Evolutionary conservation across 2,888 invertebrate species (phyloP), one percentile per base, ranked within the genome.

Genomic region (Melinaea marsaeus): DNA sequence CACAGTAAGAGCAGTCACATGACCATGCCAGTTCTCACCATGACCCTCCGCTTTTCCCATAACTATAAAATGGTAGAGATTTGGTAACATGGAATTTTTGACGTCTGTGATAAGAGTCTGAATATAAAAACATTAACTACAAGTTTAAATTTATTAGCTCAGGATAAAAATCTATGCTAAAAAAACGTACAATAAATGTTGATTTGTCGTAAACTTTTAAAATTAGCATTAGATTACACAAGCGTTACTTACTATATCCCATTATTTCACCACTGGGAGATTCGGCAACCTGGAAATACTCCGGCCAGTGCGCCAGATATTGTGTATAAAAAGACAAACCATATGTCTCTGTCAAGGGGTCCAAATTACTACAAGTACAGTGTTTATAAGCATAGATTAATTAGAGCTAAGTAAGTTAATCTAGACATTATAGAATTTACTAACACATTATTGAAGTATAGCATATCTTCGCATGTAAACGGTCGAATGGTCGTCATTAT

Each of bases 11-110:
- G 99, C 99, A 55, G 99, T 99, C 9, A 99, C 99, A 90, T 99
- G 99, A 0, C 99, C 99, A 91, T 99, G 99, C 98, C 98, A 99
- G 79, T 98, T 96, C 73, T 98, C 98, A 59, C 95, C 95, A 72
- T 94, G 94, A 0, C 99, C 99, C 91, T 99, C 99, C 0, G 98
- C 97, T 90, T 99, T 99, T 47, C 99, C 99, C 99, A 99, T 99
- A 61, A 99, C 98, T 99, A 59, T 22, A 69, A 67, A 67, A 64
- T 54, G 46, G 45, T 56, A 46, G 47, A n/a, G 4, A 58, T 51
- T 13, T 11, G 32, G 7, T 37, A 37, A 37, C 37, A 37, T 6
- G 7, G 4, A 37, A 6, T 37, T 6, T 7, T 37, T 7, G 37
- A 37, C 4, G 37, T 6, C 5, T 37, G 37, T 22, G 22, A 22